Percentiles rank a stretch among this genome's conserved stretches.
Evolutionary conservation across 2,888 invertebrate genomes (phyloP).

Genomic region (Leucoma salicis): DNA sequence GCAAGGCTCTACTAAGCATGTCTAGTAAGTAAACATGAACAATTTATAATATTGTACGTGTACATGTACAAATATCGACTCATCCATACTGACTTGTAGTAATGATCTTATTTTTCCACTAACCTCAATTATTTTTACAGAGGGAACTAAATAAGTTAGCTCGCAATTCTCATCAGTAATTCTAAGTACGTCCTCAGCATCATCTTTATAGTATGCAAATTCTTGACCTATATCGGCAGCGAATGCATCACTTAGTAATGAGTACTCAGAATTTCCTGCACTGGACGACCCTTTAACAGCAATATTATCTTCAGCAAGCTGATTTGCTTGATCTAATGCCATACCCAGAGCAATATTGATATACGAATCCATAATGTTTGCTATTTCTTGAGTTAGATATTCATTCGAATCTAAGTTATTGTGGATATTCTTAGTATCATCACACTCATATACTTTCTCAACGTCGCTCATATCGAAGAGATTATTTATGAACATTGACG

Average conservation of each 20-base stretch:
- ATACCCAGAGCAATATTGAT: constrained; percentile 44
- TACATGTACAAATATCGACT: no score
- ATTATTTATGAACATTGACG: constrained; percentile 63
- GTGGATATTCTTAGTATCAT: constrained; percentile 37
- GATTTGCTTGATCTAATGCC: constrained; percentile 32
- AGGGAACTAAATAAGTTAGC: constrained; percentile 23
- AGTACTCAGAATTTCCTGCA: constrained; percentile 50
- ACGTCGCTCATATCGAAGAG: constrained; percentile 71
- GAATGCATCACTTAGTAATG: constrained; percentile 50
- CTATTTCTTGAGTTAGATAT: constrained; percentile 42
- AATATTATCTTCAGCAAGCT: constrained; percentile 16
- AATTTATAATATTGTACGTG: no score
- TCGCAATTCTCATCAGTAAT: constrained; percentile 20
- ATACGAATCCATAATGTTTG: constrained; percentile 53
- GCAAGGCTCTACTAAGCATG: no score
- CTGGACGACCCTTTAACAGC: constrained; percentile 29
- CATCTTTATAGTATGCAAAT: constrained; percentile 43
- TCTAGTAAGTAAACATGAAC: no score
- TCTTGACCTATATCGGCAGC: constrained; percentile 39
- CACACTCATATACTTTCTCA: constrained; percentile 39
- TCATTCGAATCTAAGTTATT: constrained; percentile 35
- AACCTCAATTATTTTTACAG: constrained; percentile 33
- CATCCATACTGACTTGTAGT: no score
- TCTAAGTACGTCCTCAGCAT: constrained; percentile 18
- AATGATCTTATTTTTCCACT: not conserved